These are phyloP conservation scores for Pseudachorutes palmiensis DNA, from an alignment of 1,140 invertebrate genomes.

Conservation along the genomic window DNA sequence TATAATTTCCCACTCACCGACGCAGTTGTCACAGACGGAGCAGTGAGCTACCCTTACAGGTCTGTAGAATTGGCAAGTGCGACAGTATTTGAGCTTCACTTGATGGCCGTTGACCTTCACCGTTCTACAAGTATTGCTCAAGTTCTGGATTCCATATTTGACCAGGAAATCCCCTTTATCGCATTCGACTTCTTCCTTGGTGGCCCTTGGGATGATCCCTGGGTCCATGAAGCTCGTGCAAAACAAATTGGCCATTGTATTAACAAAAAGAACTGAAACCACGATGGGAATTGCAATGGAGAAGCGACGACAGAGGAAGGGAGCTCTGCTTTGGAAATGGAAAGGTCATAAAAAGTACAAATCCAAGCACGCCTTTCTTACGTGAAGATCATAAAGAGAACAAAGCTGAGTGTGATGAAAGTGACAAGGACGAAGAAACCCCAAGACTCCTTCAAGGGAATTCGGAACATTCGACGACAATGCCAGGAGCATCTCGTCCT, in stretches of 20 bases:
- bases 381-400: background rate
- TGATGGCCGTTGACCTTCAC: constrained; percentile 70
- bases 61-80: constrained; percentile 97
- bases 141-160: background rate
- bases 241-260: background rate
- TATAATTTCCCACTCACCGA: constrained; percentile 68
- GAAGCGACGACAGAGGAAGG: background rate
- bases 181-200: background rate
- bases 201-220: background rate
- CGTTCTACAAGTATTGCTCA: background rate
- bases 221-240: background rate
- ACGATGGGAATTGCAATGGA: background rate
- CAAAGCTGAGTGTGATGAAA: background rate
- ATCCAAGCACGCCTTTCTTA: background rate
- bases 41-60: constrained; percentile 97
- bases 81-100: constrained; percentile 96
- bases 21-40: constrained; percentile 98
- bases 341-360: background rate
- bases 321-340: background rate
- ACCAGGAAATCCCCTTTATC: too few relatives aligned
- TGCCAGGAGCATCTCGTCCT: too few relatives aligned
- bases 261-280: background rate
- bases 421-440: background rate
- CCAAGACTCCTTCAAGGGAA: background rate
- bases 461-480: too few relatives aligned